Base-by-base conservation (phyloP, 2,888 invertebrate genomes). In the Oithona nana region DNA sequence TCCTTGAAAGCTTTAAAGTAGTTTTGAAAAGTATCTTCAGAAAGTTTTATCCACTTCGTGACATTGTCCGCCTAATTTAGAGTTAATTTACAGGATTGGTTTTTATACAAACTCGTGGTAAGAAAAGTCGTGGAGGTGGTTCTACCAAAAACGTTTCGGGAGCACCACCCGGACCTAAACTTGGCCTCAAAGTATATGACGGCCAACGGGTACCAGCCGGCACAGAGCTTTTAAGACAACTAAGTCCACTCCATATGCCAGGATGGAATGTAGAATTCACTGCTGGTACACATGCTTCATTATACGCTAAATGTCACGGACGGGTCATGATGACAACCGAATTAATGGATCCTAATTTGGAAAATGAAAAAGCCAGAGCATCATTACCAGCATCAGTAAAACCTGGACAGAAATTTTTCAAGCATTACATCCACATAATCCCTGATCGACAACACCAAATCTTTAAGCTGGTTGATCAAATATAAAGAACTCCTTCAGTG, bases 301-400 rank as follows among this genome's bases (percentile, higher is more conserved):
- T 61, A 16, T 16, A 28, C 16, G 26, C 61, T 22, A n/a, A 8
- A 8, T 30, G 30, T 30, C n/a, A 52, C 20, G 61, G 61, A 29
- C 28, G 61, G 54, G 61, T 61, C 11, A 61, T 61, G 30, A 54
- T 61, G 24, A 61, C 61, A 22, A 54, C 54, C 1, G 61, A 61
- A 22, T 16, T 24, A 13, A 28, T 28, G 22, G 28, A 52, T 20
- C 54, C 54, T 20, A 30, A 61, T 13, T 20, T 50, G 13, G 54
- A 29, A 8, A 29, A 50, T 16, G 20, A 20, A 26, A 22, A 13
- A 49, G 49, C n/a, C 20, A 16, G 16, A 20, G 20, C 48, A 26
- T n/a, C 49, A 1, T 48, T 30, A n/a, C n/a, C 31, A 22, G 28
- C n/a, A 22, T 48, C 48, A 20, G 1, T 13, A 16, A 26, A 22